Evolutionary conservation across 2,113 vertebrate genomes (phyloP), one percentile per base, ranked within the genome.

Genomic region (Aldabrachelys gigantea): DNA sequence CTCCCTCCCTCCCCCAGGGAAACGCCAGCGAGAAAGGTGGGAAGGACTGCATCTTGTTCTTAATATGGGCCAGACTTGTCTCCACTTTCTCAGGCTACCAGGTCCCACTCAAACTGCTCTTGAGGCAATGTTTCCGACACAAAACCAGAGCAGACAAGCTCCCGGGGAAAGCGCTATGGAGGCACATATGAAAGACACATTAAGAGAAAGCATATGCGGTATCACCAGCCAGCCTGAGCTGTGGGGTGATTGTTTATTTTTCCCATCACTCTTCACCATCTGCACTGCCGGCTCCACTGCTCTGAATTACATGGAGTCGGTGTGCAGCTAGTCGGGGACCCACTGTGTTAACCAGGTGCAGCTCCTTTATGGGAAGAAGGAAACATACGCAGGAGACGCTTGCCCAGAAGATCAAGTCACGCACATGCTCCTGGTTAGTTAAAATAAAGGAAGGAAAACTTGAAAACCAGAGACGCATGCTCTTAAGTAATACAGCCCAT

Each of bases 341-440:
- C 78, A 7, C 14, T 87, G 38, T 90, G 87, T 54, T 92, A 91
- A 81, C 31, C 0, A 0, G 25, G 92, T 86, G 72, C 80, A 41
- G 89, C 81, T 95, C 94, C 93, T 94, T 94, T 87, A 94, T 94
- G 82, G 95, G 96, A 96, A 92, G 93, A 90, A 89, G 91, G 78
- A 17, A 91, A 78, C 57, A 82, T 90, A 16, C 91, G 80, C 80
- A 94, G 85, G 0, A 4, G 91, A 84, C 82, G 90, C 65, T 87
- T 94, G 91, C 94, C 83, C 95, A 69, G 49, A 91, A 25, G 91
- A 76, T 10, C 69, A 84, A 93, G 90, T 83, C 53, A 35, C 95
- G 94, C 96, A 96, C 83, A 91, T 93, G 89, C 83, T 97, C 89
- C 82, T 81, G 89, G 72, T 97, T 95, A 96, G 84, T 75, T 29